Evolutionary conservation across 2,888 invertebrate genomes (phyloP), one percentile per base, ranked within the genome.

Genomic region (Diarsia rubi): DNA sequence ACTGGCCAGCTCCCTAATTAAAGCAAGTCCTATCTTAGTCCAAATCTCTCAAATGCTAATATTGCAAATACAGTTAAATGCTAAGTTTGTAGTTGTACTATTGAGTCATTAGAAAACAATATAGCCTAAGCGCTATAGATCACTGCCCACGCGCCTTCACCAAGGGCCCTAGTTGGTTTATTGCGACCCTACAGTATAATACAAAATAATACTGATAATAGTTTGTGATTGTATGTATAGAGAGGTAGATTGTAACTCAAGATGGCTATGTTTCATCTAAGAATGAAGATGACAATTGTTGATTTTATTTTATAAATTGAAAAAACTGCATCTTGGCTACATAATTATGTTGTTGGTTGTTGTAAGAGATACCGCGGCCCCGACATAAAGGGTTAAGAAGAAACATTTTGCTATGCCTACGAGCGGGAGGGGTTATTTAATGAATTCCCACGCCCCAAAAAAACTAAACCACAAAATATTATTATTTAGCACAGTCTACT

Each of bases 61-160:
- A 78, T 44, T 44, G 1, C 1, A 24, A 31, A 78, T 75, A 78
- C 19, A 62, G 45, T 69, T 79, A 79, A 81, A 79, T 64, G 76
- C 63, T 62, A 49, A 76, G 59, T 75, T 77, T 82, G 72, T 76
- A 73, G 45, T 72, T 84, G 67, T 73, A 80, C 73, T 92, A 94
- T 95, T 94, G 93, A 95, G 94, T 94, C 94, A 95, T 95, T 95
- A 95, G 93, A 94, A 94, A 94, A 94, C 95, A 95, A 94, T 94
- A 95, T 93, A 91, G 92, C 90, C 86, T 87, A 88, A 86, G 89
- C 88, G 87, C 87, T 91, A 91, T 95, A 94, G 92, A 93, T 96
- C 95, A 94, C 83, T 88, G 89, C 96, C 96, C 90, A 96, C 96
- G 93, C 92, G 90, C 91, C 89, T 88, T 95, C 95, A 92, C 92